Conservation (phyloP, 2,797 vertebrate genomes). For the Acipenser ruthenus region DNA sequence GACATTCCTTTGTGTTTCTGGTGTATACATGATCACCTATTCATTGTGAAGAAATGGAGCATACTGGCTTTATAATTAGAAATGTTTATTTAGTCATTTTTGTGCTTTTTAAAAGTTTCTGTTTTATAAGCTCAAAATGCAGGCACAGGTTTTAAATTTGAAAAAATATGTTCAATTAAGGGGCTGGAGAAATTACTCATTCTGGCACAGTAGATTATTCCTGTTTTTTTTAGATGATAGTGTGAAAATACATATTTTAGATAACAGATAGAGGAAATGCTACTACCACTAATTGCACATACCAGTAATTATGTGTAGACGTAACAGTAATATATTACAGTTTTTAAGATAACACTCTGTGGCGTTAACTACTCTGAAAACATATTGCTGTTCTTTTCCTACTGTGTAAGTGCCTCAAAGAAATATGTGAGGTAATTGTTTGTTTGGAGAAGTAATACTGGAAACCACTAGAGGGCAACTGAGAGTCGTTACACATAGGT, state of each 20-base stretch:
- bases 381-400: slow-evolving; percentile 6
- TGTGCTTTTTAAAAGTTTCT: too few species aligned
- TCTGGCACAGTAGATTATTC: too few species aligned
- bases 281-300: too few species aligned
- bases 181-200: too few species aligned
- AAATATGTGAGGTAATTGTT: slow-evolving; percentile 23
- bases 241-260: too few species aligned
- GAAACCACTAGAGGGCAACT: slow-evolving; percentile 69
- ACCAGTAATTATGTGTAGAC: too few species aligned
- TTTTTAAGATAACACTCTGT: neutral
- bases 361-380: slow-evolving; percentile 8
- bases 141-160: too few species aligned
- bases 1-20: slow-evolving; percentile 1
- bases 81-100: neutral
- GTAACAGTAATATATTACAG: too few species aligned
- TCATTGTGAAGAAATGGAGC: slow-evolving; percentile 3
- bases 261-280: too few species aligned
- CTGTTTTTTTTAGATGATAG: too few species aligned
- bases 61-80: neutral
- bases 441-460: slow-evolving; percentile 30
- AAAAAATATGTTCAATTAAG: too few species aligned
- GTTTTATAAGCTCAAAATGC: too few species aligned
- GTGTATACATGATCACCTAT: slow-evolving; percentile 5
- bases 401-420: slow-evolving; percentile 13
- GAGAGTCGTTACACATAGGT: slow-evolving; percentile 57